These are phyloP conservation scores for Unio pictorum DNA, from an alignment of 2,888 invertebrate genomes.

Conservation along the genomic window DNA sequence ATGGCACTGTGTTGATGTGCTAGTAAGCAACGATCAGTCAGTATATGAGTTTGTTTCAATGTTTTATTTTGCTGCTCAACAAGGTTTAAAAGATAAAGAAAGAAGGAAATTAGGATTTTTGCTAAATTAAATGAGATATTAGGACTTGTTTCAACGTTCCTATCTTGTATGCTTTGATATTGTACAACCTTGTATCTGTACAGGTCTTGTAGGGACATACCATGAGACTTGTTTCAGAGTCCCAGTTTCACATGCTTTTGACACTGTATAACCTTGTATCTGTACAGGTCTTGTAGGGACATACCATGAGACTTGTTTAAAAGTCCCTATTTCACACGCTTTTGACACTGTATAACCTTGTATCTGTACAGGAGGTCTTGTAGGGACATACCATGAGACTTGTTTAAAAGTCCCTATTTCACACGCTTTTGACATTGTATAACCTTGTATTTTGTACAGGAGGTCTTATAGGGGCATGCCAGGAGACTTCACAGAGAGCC, in stretches of 20 bases:
- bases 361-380: slow-evolving; percentile 48
- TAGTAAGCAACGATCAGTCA: too few relatives aligned
- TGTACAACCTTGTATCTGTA: slow-evolving; percentile 3
- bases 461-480: slow-evolving; percentile 62
- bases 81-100: too few relatives aligned
- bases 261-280: not conserved
- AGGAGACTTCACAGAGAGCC: slow-evolving; percentile 34
- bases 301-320: slow-evolving; percentile 47
- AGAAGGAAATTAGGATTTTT: too few relatives aligned
- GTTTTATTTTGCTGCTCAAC: too few relatives aligned
- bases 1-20: too few relatives aligned
- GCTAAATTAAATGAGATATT: too few relatives aligned
- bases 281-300: slow-evolving; percentile 58
- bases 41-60: too few relatives aligned
- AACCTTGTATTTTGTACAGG: slow-evolving; percentile 32
- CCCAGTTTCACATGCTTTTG: too few relatives aligned
- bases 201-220: slow-evolving; percentile 62
- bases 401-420: not conserved
- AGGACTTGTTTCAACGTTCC: slow-evolving; percentile 3
- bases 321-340: too few relatives aligned
- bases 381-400: slow-evolving; percentile 62
- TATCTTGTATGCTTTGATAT: too few relatives aligned
- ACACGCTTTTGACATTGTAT: not conserved
- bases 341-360: not conserved
- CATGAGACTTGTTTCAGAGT: slow-evolving; percentile 35